Evolutionary conservation across 2,888 invertebrate genomes (phyloP).

Genomic region (Macropis europaea): DNA sequence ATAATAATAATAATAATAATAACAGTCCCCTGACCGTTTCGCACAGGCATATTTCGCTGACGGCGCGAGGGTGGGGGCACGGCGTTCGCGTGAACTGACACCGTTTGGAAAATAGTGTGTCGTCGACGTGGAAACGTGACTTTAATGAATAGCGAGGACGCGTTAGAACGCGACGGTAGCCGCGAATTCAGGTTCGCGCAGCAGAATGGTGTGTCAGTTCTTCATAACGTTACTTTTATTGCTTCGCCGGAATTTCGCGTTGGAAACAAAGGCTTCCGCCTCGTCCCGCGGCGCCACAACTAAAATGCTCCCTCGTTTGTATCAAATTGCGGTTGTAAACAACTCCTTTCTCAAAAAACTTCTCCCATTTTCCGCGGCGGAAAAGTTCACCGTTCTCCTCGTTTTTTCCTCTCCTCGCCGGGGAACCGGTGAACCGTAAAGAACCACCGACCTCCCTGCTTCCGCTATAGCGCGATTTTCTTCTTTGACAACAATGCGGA

Average conservation of each 20-base stretch:
- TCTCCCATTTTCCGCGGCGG: not conserved
- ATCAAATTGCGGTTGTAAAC: not conserved
- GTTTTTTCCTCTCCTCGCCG: no score
- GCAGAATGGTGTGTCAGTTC: not conserved
- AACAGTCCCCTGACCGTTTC: no score
- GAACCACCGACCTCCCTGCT: not conserved
- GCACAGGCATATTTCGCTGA: no score
- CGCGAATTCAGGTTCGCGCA: not conserved
- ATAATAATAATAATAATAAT: no score
- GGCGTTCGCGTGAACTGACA: slow-evolving; percentile 2
- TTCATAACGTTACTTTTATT: not conserved
- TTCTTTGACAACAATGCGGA: no score
- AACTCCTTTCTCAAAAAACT: slow-evolving; percentile 4
- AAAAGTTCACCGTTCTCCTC: not conserved
- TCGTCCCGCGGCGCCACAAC: no score
- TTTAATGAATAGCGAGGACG: not conserved
- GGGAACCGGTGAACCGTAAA: not conserved
- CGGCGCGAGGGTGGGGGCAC: no score
- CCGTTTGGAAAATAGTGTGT: no score
- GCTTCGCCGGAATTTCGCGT: not conserved
- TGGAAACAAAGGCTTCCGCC: not conserved
- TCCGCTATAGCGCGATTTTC: not conserved
- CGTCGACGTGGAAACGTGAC: not conserved
- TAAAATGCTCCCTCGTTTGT: not conserved
- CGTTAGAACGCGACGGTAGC: no score